Evolutionary conservation across 2,888 invertebrate genomes (phyloP).

Genomic region (Pyrochroa serraticornis): DNA sequence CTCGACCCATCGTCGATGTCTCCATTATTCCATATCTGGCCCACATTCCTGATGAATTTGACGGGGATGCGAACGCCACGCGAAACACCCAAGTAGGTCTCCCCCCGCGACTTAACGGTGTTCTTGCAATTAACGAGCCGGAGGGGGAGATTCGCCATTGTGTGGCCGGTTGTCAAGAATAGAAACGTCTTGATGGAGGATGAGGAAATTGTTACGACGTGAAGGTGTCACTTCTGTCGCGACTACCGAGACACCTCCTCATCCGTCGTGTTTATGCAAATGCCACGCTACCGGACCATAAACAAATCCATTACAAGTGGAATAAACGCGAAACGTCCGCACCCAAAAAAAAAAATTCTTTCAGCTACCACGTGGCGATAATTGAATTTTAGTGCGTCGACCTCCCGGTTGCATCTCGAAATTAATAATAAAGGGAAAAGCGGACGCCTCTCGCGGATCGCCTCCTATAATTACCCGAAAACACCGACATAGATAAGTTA

Average conservation of each 20-base stretch:
- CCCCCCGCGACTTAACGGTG: too few species aligned
- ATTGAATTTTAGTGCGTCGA: slow-evolving; percentile 50
- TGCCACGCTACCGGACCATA: neutral
- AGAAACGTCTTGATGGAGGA: too few species aligned
- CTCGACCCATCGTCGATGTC: slow-evolving; percentile 22
- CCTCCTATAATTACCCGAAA: slow-evolving; percentile 2
- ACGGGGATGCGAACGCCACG: neutral
- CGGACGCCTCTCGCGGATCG: neutral
- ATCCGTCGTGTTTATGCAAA: too few species aligned
- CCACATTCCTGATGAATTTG: neutral
- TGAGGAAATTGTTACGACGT: neutral
- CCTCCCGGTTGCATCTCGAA: slow-evolving; percentile 27
- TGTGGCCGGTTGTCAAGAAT: too few species aligned
- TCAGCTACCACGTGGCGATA: slow-evolving; percentile 27
- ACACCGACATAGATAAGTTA: slow-evolving; percentile 2
- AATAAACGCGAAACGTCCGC: neutral
- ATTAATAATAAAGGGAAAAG: slow-evolving; percentile 15
- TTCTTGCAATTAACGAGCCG: too few species aligned
- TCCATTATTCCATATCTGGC: slow-evolving; percentile 13
- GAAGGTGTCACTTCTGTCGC: neutral
- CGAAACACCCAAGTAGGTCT: slow-evolving; percentile 5
- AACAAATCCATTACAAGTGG: neutral
- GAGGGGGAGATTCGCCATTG: too few species aligned
- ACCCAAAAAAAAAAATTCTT: neutral
- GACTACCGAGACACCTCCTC: neutral